Evolutionary conservation across 2,888 invertebrate species (phyloP), one percentile per base, ranked within the genome.

Genomic region (Spialia ferax): DNA sequence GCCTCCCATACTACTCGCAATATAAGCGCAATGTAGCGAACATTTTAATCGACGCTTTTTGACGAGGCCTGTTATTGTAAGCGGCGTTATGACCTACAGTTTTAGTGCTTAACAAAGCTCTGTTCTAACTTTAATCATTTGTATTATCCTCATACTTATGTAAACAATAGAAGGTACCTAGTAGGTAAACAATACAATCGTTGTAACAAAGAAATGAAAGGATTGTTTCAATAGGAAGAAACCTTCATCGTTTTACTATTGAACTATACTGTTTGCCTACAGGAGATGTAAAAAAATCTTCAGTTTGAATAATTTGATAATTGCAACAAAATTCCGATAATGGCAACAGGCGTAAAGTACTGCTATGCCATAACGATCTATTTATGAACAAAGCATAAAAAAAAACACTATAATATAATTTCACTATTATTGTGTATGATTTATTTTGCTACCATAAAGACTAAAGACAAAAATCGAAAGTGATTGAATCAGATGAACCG

Each of bases 1-100:
- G n/a, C n/a, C 35, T 13, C 35, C 8, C 13, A 13, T 3, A 35
- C 8, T 11, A 20, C 20, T 48, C 20, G 45, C 18, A 48, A 4
- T 11, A 20, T 11, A 38, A 22, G 11, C 11, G 22, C 10, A 15
- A 23, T 38, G 52, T 38, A 52, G 15, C 52, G 5, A 22, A 35
- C 1, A n/a, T 6, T 62, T 23, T 38, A 54, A 35, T 62, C 52
- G n/a, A 23, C n/a, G 26, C 2, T 26, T 52, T n/a, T 52, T 23
- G n/a, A 13, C n/a, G 13, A 52, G 20, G 18, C 20, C 5, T 11
- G 20, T 20, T 48, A 20, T 48, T 48, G 20, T 20, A 48, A 20
- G 48, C 48, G 11, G 20, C 2, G 20, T 20, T 48, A 48, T 48
- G 48, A 48, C 18, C 18, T 18, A 45, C 8, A 18, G 18, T 45